A percentile compares a stretch with the other conserved stretches of the same genome.
Evolutionary conservation across 2,113 vertebrate genomes (phyloP).

Genomic region (Otolemur garnettii): DNA sequence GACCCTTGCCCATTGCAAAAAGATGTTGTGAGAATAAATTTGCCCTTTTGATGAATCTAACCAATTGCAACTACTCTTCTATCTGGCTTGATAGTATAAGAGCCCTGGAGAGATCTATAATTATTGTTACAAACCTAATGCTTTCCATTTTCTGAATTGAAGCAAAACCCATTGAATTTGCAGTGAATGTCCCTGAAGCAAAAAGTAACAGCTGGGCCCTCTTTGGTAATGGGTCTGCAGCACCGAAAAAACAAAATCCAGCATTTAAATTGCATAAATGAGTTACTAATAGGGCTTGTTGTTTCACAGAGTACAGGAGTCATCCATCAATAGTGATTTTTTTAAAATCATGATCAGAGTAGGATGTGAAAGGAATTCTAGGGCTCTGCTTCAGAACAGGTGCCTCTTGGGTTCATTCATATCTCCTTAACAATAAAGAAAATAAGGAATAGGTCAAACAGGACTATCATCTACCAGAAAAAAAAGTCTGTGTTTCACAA

Average conservation of each 20-base stretch:
- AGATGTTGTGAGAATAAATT: conserved; percentile 69
- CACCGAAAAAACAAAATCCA: conserved; percentile 58
- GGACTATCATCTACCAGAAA: conserved; percentile 3
- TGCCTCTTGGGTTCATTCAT: conserved; percentile 25
- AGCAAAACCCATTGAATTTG: conserved; percentile 70
- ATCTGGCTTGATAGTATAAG: conserved; percentile 61
- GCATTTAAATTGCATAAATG: conserved; percentile 57
- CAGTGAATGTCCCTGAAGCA: conserved; percentile 68
- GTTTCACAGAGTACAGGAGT: conserved; percentile 60
- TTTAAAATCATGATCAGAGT: conserved; percentile 60
- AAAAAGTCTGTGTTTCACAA: background rate
- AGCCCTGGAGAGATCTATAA: conserved; percentile 66
- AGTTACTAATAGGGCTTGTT: conserved; percentile 72
- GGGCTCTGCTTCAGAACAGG: conserved; percentile 52
- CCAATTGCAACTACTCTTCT: conserved; percentile 62
- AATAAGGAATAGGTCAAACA: background rate
- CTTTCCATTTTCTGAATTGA: conserved; percentile 72
- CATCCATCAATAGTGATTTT: conserved; percentile 63
- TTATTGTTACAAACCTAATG: conserved; percentile 72
- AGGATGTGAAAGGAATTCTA: conserved; percentile 43
- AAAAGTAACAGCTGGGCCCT: conserved; percentile 71
- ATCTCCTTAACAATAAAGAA: background rate
- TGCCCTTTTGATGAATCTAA: conserved; percentile 71
- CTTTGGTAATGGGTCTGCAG: conserved; percentile 60
- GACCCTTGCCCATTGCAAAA: conserved; percentile 50